Evolutionary conservation across 2,113 vertebrate species (phyloP).

Genomic region (Haemorhous mexicanus): DNA sequence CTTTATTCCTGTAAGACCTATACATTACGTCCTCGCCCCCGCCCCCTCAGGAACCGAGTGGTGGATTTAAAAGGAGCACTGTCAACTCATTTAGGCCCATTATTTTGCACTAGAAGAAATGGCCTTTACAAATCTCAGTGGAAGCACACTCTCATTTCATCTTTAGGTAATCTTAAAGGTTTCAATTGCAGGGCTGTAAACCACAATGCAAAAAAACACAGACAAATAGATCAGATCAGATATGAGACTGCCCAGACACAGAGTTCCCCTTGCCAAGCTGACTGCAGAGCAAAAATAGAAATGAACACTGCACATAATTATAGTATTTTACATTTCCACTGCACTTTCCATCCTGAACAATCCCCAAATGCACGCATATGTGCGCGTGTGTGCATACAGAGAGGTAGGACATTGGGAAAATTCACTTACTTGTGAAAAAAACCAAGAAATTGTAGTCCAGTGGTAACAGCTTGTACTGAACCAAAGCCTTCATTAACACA

Average conservation of each 20-base stretch:
- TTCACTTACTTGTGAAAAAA: slow-evolving; percentile 32
- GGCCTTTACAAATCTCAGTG: slow-evolving; percentile 39
- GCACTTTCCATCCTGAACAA: slow-evolving; percentile 32
- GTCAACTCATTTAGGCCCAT: slow-evolving; percentile 53
- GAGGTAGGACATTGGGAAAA: not conserved
- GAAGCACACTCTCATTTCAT: slow-evolving; percentile 34
- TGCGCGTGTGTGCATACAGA: not conserved
- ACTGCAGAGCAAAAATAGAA: slow-evolving; percentile 55
- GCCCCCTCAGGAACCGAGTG: slow-evolving; percentile 24
- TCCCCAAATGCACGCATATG: slow-evolving; percentile 2
- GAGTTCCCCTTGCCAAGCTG: slow-evolving; percentile 52
- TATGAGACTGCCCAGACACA: slow-evolving; percentile 54
- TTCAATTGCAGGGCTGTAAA: slow-evolving; percentile 51
- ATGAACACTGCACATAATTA: slow-evolving; percentile 36
- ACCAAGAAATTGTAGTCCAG: not conserved
- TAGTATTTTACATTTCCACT: slow-evolving; percentile 57
- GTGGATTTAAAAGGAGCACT: slow-evolving; percentile 46
- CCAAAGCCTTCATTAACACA: slow-evolving; percentile 38
- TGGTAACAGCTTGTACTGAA: slow-evolving; percentile 50
- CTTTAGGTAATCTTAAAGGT: slow-evolving; percentile 58
- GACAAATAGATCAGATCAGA: slow-evolving; percentile 54
- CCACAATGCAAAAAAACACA: slow-evolving; percentile 57
- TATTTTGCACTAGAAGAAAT: slow-evolving; percentile 53
- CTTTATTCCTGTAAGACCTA: slow-evolving; percentile 60
- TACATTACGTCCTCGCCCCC: slow-evolving; percentile 23